Conservation (phyloP, 2,888 invertebrate species). For the Drosophila meridiana region DNA sequence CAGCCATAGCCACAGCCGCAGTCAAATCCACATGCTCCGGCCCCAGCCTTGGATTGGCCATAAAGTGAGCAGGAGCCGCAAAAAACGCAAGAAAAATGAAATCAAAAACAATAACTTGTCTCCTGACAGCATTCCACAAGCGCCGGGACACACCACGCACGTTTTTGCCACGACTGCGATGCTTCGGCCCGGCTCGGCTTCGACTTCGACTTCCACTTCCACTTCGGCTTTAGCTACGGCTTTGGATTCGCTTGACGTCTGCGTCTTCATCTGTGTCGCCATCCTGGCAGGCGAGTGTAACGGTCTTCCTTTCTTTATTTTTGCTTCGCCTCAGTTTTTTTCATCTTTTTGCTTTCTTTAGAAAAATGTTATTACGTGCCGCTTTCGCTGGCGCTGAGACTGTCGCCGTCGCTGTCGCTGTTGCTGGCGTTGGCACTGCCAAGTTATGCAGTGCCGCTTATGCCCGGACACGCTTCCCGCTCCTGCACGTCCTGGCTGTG, state of each 20-base stretch:
- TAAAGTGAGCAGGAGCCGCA: conserved; percentile 48
- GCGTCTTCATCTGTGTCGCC: conserved; percentile 55
- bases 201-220: conserved; percentile 18
- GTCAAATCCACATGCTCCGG: conserved; percentile 37
- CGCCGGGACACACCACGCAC: conserved; percentile 64
- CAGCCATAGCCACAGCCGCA: conserved; percentile 21
- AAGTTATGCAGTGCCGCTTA: conserved; percentile 79
- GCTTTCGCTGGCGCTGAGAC: conserved; percentile 66
- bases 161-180: conserved; percentile 49
- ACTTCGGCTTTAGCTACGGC: conserved; percentile 29
- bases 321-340: conserved; percentile 33
- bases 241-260: conserved; percentile 66
- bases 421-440: conserved; percentile 70
- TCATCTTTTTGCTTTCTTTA: conserved; percentile 65
- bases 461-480: conserved; percentile 72
- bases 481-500: not conserved
- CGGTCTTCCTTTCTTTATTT: conserved; percentile 60
- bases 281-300: conserved; percentile 24
- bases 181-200: conserved; percentile 26
- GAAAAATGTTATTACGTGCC: conserved; percentile 80
- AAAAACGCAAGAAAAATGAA: conserved; percentile 75
- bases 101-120: conserved; percentile 82
- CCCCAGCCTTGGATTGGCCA: conserved; percentile 44
- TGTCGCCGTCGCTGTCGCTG: conserved; percentile 70
- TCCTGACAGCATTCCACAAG: conserved; percentile 78